Evolutionary conservation across 2,888 invertebrate species (phyloP).

Genomic region (Scelioninae gen. 2): DNA sequence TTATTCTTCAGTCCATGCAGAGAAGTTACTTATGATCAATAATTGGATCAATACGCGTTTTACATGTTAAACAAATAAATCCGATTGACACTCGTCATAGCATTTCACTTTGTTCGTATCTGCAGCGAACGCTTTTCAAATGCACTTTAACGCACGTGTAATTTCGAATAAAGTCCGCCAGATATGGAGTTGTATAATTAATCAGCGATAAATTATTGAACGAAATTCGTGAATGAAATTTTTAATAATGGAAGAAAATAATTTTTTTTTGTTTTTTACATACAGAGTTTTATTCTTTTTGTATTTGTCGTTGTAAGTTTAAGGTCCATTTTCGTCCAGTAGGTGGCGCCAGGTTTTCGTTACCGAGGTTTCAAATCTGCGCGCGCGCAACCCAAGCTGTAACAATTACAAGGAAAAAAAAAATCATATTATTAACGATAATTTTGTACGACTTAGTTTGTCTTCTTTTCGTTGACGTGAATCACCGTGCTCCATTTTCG

Average conservation of each 20-base stretch:
- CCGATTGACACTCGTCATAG: neutral
- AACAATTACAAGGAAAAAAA: neutral
- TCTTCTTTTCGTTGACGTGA: conserved; percentile 17
- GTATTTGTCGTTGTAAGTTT: conserved; percentile 35
- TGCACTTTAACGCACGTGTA: neutral
- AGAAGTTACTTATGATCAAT: conserved; percentile 29
- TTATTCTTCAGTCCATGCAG: conserved; percentile 24
- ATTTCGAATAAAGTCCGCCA: no score
- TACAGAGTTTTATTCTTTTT: conserved; percentile 26
- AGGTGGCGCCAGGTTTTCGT: conserved; percentile 2
- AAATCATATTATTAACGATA: no score
- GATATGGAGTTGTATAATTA: no score
- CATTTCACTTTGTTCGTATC: neutral
- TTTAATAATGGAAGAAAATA: neutral
- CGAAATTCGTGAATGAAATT: no score
- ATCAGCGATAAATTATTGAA: no score
- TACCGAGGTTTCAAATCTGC: conserved; percentile 11
- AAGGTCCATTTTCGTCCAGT: conserved; percentile 17
- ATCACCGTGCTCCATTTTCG: conserved; percentile 9
- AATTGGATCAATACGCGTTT: conserved; percentile 10
- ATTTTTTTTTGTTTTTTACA: conserved; percentile 3
- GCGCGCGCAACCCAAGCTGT: no score
- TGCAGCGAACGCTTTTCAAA: neutral
- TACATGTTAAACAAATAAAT: conserved; percentile 12
- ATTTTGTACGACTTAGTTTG: conserved; percentile 12